phyloP scores from a whole-genome alignment of 1,140 invertebrate genomes.

The Lepidostoma basale region DNA sequence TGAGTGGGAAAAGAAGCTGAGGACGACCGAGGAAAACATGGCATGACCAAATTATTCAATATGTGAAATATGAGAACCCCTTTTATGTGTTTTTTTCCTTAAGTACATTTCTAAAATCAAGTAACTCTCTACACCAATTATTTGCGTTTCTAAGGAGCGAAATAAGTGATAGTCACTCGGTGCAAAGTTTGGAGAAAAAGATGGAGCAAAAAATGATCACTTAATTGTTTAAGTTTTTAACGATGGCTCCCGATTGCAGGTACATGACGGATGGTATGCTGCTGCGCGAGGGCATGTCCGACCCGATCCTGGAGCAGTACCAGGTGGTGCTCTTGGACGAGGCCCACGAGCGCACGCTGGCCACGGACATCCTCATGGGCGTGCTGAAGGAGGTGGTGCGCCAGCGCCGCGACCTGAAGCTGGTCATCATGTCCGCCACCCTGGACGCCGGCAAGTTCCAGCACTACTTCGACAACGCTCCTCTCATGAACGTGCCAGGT shows the following conservation, averaged over 20 bases:
- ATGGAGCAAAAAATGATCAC: not conserved
- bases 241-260: slow-evolving; percentile 54
- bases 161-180: too few species aligned
- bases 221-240: not conserved
- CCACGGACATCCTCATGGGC: slow-evolving; percentile 99
- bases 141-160: too few species aligned
- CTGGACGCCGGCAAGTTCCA: slow-evolving; percentile 99
- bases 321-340: slow-evolving; percentile 97
- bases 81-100: too few species aligned
- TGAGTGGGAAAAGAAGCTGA: too few species aligned
- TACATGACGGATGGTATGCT: slow-evolving; percentile 99
- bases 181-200: too few species aligned
- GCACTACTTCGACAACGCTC: slow-evolving; percentile 98
- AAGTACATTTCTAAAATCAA: too few species aligned
- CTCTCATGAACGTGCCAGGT: slow-evolving; percentile 97
- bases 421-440: slow-evolving; percentile 99
- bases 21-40: too few species aligned
- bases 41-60: too few species aligned
- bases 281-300: slow-evolving; percentile 97
- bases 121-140: too few species aligned
- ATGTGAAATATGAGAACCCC: too few species aligned
- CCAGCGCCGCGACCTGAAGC: slow-evolving; percentile 91
- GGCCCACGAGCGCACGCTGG: slow-evolving; percentile 97
- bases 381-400: slow-evolving; percentile 97
- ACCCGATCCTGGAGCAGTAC: slow-evolving; percentile 96